Evolutionary conservation across 1,140 invertebrate species (phyloP), one percentile per base, ranked within the genome.

Genomic region (Papilio dardanus): DNA sequence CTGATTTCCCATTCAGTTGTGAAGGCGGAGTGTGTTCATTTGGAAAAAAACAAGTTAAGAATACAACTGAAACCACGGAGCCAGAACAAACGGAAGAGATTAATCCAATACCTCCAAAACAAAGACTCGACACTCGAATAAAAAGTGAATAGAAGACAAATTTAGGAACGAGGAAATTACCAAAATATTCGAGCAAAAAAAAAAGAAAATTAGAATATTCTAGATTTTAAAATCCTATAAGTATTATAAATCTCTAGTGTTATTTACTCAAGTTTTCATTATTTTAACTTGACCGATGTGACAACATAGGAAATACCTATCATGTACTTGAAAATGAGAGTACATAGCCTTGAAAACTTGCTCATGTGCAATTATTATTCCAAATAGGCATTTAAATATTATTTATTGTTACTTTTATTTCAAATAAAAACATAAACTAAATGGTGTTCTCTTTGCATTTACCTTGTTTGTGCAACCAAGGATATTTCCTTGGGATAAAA

Each of bases 1-100:
- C 95, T 0, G 93, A 95, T 77, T 94, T 95, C 74, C 95, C 95
- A 12, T 94, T 95, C 74, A 92, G 93, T 75, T 95, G 95, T 84
- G 94, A 94, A 85, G 95, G 94, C 58, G 91, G 91, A 14, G 91
- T 92, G 3, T 93, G 92, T 74, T 83, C 83, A 0, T 92, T 90
- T 78, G 83, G 81, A 35, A 86, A 80, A 73, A 87, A 87, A 76
- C 42, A 50, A 14, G 16, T 71, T 30, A 42, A 73, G 19, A 73
- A 58, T 10, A 35, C 58, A 54, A 58, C 71, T 54, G 71, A 73
- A 73, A 58, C 12, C 71, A 33, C 31, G 50, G 71, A 58, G 30
- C 42, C 35, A 12, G 50, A 73, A 33, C n/a, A 16, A 46, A 19
- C n/a, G 16, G 54, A 73, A 54, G 50, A 54, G 30, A 73, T 12